Base-by-base conservation (phyloP, 2,888 invertebrate species). In the Pristionchus arcanus region DNA sequence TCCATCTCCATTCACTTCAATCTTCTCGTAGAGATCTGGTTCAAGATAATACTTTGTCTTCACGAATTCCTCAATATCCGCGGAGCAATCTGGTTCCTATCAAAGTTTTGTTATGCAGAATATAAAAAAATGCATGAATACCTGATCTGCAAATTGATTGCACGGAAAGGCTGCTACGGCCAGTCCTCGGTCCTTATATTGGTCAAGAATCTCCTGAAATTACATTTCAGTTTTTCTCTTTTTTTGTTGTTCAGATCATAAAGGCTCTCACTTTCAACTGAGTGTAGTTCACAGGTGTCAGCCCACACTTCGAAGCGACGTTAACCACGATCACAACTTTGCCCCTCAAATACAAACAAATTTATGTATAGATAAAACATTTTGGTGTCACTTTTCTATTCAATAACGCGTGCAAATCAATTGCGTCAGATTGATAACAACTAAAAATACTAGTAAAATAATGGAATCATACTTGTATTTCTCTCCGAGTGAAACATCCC, bases 81-180 rank as follows among this genome's bases (percentile, higher is more conserved):
- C 96, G 7, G 96, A 96, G 87, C 96, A 96, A 55, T 97, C 97
- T 2, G 97, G 97, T 96, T 97, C 97, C 96, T 96, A 16, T 9
- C 9, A 3, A 31, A 28, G 28, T 13, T n/a, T 25, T 16, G 34
- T 3, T 0, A 1, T 71, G 34, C 15, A 34, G 13, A 49, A 49
- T 7, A 0, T 7, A 49, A 49, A 49, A 49, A 9, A 9, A 49
- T 49, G n/a, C n/a, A n/a, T n/a, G 21, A 28, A 63, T 66, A 92
- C 96, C 95, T 96, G 96, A 90, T 95, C 94, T 42, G 95, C 96
- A 94, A 97, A 97, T 95, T 97, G 97, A 95, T 97, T 97, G 96
- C 97, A 97, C 5, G 97, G 97, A 96, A 98, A 97, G n/a, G 97
- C 97, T 86, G 97, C 96, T 94, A 97, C 97, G 91, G 96, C 96